Evolutionary conservation across 1,140 invertebrate genomes (phyloP), one percentile per base, ranked within the genome.

Genomic region (Cotesia chilonis): DNA sequence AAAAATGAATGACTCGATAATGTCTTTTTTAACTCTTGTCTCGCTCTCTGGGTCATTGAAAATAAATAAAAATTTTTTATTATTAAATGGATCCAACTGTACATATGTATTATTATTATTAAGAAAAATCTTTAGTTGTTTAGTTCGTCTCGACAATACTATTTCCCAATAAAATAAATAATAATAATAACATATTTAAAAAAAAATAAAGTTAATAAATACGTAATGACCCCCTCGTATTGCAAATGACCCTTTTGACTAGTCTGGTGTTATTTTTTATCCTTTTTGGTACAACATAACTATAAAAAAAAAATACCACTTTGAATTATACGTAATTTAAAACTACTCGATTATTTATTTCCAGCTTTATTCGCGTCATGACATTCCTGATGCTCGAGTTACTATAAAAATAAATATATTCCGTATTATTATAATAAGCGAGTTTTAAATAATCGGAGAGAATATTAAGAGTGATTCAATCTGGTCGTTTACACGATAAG

Each of bases 111-210:
- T 74, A 76, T 80, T 47, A 47, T 47, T 47, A 47, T 47, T 47
- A 47, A 47, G 76, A 78, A 75, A 60, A 75, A 63, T 51, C 71
- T 81, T 82, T 81, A 82, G 74, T 80, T 80, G 70, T 80, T 82
- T 80, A 77, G 77, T 81, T 82, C 67, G 51, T 79, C 76, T 82
- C 66, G 81, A 82, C 78, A 82, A 82, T 82, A 82, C 75, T 64
- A 72, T 74, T 67, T 71, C 68, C 74, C 69, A 66, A 76, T 72
- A 54, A 71, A 71, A 47, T 69, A 54, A 70, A 51, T 68, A 14
- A 9, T 70, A 47, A 37, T 17, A 69, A 6, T 47, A 7, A 47
- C 10, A 47, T 10, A 47, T 47, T 47, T 2, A 6, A 47, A 47
- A 47, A 47, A 47, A 47, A 9, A 47, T 47, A 47, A 5, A 47